Base-by-base conservation (phyloP, 2,888 invertebrate species). In the Thera britannica region DNA sequence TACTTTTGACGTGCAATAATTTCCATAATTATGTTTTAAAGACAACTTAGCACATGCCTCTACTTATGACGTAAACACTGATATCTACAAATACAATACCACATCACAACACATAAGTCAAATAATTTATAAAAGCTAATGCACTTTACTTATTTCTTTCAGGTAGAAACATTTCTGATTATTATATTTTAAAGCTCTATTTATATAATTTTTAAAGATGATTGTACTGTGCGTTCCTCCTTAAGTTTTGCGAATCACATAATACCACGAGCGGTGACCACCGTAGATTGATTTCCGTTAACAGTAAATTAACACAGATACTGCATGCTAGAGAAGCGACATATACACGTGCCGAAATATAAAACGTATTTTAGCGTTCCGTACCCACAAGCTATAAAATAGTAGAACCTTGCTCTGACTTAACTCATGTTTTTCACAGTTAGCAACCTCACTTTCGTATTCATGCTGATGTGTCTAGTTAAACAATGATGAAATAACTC, bases 221-320 rank as follows among this genome's bases (percentile, higher is more conserved):
- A 46, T 46, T 9, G 44, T 8, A 46, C 8, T 46, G 44, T 9
- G 9, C 8, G 8, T 2, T 8, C 44, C 44, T 7, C 9, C 8
- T 46, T 12, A 52, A 52, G 34, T 9, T 34, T 52, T 34, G 55
- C 55, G 55, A 55, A 36, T 36, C 55, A 55, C n/a, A 55, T 55
- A 35, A 55, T 36, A n/a, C 55, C 55, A 36, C 36, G 55, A 35
- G 55, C 55, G 7, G 52, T 12, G 34, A 55, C 36, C 55, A 36
- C 9, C 11, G 23, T 23, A 52, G 23, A 23, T 55, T 55, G 36
- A 36, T 55, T 55, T 55, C n/a, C 36, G 36, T 36, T 52, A 52
- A 34, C 34, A 52, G 7, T 51, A 52, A 55, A 36, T 55, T 36
- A 7, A 46, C 7, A 5, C 34, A 55, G 11, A 51, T 23, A 36